A percentile compares a stretch with the other conserved stretches of the same genome.
Evolutionary conservation across 2,797 vertebrate genomes (phyloP).

Genomic region (Amblyraja radiata): DNA sequence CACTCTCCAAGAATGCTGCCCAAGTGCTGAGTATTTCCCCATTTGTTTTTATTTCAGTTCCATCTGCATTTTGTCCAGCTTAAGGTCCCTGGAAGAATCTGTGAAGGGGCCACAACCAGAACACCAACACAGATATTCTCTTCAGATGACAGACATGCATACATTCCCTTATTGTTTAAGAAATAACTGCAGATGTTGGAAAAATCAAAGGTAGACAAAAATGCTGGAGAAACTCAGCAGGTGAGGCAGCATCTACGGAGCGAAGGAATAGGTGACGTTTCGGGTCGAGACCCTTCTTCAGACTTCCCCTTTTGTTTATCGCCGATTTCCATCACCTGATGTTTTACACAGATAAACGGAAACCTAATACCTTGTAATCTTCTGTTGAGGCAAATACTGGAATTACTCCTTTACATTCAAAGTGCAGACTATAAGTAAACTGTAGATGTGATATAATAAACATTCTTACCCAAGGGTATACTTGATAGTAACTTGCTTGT

Average conservation of each 20-base stretch:
- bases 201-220: no score
- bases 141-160: background rate
- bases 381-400: background rate
- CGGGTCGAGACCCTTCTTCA: no score
- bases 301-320: background rate
- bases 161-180: no score
- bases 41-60: no score
- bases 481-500: background rate
- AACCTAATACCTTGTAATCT: background rate
- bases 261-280: no score
- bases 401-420: background rate
- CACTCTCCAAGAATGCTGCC: no score
- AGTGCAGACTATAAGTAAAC: background rate
- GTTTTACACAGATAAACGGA: background rate
- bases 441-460: background rate
- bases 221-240: no score
- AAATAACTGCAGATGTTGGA: no score
- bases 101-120: background rate
- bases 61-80: no score
- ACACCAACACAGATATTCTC: background rate
- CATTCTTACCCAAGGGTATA: slow-evolving; percentile 3
- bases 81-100: background rate
- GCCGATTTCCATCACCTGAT: background rate
- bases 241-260: no score
- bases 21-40: no score